Evolutionary conservation across 2,113 vertebrate genomes (phyloP).

Genomic region (Rhinogobius similis): DNA sequence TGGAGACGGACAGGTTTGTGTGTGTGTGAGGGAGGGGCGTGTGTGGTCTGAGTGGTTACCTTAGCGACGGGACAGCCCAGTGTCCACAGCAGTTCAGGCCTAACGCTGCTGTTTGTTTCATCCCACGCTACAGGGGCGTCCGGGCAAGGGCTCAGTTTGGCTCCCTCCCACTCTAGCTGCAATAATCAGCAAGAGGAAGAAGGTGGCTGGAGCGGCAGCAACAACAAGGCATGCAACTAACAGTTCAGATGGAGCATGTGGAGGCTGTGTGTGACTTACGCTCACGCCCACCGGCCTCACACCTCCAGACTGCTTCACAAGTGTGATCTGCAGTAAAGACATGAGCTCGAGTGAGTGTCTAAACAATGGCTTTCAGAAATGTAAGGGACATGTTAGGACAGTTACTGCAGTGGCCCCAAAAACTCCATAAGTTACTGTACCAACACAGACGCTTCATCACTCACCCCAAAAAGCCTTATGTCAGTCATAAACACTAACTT

Average conservation of each 20-base stretch:
- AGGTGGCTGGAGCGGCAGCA: constrained; percentile 84
- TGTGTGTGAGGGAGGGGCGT: constrained; percentile 68
- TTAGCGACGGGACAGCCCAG: constrained; percentile 75
- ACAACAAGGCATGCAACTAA: constrained; percentile 81
- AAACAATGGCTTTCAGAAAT: constrained; percentile 13
- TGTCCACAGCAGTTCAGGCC: constrained; percentile 81
- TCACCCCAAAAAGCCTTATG: constrained; percentile 4
- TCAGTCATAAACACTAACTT: not conserved
- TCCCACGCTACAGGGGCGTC: constrained; percentile 81
- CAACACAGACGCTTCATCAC: constrained; percentile 15
- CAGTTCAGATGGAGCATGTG: constrained; percentile 75
- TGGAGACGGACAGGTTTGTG: constrained; percentile 39
- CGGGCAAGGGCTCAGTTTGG: constrained; percentile 79
- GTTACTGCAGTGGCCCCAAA: constrained; percentile 15
- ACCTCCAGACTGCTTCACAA: constrained; percentile 26
- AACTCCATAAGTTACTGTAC: constrained; percentile 16
- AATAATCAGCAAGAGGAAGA: constrained; percentile 85
- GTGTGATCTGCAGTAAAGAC: constrained; percentile 32
- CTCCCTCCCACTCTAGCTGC: constrained; percentile 83
- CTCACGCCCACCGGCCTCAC: constrained; percentile 24
- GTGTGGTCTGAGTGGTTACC: constrained; percentile 82
- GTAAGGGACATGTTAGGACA: constrained; percentile 18
- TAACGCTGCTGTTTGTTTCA: constrained; percentile 80
- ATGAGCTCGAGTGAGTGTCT: constrained; percentile 16
- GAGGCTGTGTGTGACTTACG: constrained; percentile 59